Conservation (phyloP, 2,113 vertebrate genomes). For the Sinocyclocheilus anophthalmus region DNA sequence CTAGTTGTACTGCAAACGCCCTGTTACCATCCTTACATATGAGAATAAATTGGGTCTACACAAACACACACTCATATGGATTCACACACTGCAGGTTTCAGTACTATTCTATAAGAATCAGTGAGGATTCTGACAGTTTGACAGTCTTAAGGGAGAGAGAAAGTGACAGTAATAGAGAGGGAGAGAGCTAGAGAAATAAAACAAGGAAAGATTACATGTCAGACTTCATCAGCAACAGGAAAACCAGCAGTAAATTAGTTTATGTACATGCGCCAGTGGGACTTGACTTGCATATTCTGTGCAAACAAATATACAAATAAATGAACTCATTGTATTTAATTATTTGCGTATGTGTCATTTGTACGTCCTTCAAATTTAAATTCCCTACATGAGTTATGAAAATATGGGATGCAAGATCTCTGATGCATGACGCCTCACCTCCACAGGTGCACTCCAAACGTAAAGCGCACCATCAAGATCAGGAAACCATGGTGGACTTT, state of each 20-base stretch:
- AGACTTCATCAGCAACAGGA: conserved; percentile 53
- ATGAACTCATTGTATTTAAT: conserved; percentile 7
- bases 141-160: conserved; percentile 55
- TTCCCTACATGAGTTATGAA: neutral
- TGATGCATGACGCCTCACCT: conserved; percentile 7
- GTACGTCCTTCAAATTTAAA: conserved; percentile 12
- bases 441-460: neutral
- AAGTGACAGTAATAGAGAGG: conserved; percentile 52
- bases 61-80: neutral
- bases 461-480: conserved; percentile 5
- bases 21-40: neutral
- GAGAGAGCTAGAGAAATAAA: conserved; percentile 38
- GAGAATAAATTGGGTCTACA: conserved; percentile 33
- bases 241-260: conserved; percentile 52
- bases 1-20: neutral
- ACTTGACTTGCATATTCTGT: conserved; percentile 15
- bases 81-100: conserved; percentile 38
- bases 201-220: conserved; percentile 55
- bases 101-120: conserved; percentile 37
- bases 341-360: neutral
- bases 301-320: neutral
- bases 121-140: conserved; percentile 52
- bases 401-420: neutral
- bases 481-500: neutral
- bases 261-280: conserved; percentile 31